A percentile compares a stretch with the other conserved stretches of the same genome.
Conservation (phyloP, 2,888 invertebrate genomes). For the Thumatha senex region DNA sequence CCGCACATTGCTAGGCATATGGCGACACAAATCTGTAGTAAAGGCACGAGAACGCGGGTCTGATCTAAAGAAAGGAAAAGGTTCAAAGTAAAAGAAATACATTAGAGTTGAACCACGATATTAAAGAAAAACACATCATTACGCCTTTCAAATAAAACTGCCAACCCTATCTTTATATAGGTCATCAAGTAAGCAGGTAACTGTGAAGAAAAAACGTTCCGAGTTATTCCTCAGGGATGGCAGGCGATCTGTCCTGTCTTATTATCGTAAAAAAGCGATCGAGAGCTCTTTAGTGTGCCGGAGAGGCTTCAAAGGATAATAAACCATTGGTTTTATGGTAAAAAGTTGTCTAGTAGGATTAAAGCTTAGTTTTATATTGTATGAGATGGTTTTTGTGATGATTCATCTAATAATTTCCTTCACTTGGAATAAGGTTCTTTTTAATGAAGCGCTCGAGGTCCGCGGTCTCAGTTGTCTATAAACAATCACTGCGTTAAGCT, state of each 20-base stretch:
- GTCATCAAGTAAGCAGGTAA: slow-evolving; percentile 39
- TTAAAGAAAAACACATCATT: slow-evolving; percentile 11
- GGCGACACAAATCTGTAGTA: too few species aligned
- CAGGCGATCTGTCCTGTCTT: slow-evolving; percentile 35
- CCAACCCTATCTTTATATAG: slow-evolving; percentile 29
- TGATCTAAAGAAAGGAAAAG: too few species aligned
- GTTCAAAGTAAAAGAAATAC: too few species aligned
- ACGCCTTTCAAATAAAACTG: slow-evolving; percentile 19
- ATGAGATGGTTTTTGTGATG: background rate
- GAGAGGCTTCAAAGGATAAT: slow-evolving; percentile 6
- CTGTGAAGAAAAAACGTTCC: slow-evolving; percentile 36
- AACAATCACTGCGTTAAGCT: too few species aligned
- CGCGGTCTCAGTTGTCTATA: too few species aligned
- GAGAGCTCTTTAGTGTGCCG: slow-evolving; percentile 29
- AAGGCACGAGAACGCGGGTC: too few species aligned
- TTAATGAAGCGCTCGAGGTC: too few species aligned
- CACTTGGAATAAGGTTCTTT: too few species aligned
- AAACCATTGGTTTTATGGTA: slow-evolving; percentile 10
- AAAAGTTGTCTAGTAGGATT: slow-evolving; percentile 7
- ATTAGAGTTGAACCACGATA: background rate
- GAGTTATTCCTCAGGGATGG: slow-evolving; percentile 31
- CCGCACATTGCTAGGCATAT: too few species aligned
- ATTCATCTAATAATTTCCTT: too few species aligned
- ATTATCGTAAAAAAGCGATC: slow-evolving; percentile 42
- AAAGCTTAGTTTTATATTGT: background rate